Base-by-base conservation (phyloP, 2,797 vertebrate species). In the Hoplostethus mediterraneus region DNA sequence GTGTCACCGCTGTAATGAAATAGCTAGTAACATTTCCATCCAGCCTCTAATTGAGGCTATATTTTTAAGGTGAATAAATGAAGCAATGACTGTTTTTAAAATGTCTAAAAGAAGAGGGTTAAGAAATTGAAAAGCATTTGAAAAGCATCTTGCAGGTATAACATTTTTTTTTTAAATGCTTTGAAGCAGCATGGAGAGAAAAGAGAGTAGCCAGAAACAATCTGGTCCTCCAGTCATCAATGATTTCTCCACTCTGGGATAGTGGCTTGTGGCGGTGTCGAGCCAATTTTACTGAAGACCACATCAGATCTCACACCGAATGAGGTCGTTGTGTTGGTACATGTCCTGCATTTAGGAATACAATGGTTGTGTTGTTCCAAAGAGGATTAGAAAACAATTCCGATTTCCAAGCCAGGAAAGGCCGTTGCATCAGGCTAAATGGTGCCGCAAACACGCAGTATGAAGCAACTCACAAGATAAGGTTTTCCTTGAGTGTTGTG, bases 351-450 rank as follows among this genome's bases (percentile, higher is more conserved):
- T 78, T 68, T 28, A n/a, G 38, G 55, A 80, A 79, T 71, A 90
- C 90, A 91, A 89, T 89, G 71, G 75, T 76, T 49, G 63, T 10
- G 69, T 78, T 92, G 86, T 90, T 85, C 71, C 63, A 88, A 80
- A 86, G 81, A 79, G 62, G 82, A 87, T 87, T 90, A 80, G 66
- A 53, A 87, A 89, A 87, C 77, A 88, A 90, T 83, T 87, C 76
- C 67, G 38, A 57, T 82, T 87, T 82, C 63, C 54, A 56, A 76
- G 77, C 73, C 87, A 88, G 85, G 80, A 86, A 89, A 79, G 79
- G n/a, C 53, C 70, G 38, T 82, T 86, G 78, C 71, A 69, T 85
- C 83, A 85, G 28, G 64, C 11, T 51, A 25, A 42, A 44, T 17
- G 14, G 44, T 73, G 12, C 67, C 66, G 65, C 52, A 79, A 65